These are phyloP conservation scores for Drosophila funebris DNA, from an alignment of 1,140 invertebrate species.

Conservation along the genomic window DNA sequence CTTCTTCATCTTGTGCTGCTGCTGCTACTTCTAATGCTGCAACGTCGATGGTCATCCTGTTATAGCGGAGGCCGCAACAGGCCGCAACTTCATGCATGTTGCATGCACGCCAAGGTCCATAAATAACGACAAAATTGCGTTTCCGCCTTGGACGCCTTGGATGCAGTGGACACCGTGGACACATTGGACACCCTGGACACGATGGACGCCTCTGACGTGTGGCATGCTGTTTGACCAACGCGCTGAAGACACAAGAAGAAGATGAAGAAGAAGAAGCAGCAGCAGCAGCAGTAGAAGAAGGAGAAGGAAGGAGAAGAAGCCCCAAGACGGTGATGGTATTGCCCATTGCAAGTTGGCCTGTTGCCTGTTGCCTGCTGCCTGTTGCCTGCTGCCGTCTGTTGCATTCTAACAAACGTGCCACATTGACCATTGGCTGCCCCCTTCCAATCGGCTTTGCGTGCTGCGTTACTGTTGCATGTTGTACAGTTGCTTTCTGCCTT, in stretches of 20 bases:
- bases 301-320: neutral
- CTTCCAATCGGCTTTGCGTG: no score
- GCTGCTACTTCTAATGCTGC: slow-evolving; percentile 48
- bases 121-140: slow-evolving; percentile 83
- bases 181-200: slow-evolving; percentile 12
- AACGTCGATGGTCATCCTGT: slow-evolving; percentile 70
- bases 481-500: slow-evolving; percentile 63
- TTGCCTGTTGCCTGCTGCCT: neutral
- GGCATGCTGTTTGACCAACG: slow-evolving; percentile 56
- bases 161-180: slow-evolving; percentile 26
- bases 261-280: neutral
- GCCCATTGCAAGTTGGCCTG: neutral
- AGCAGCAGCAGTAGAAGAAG: neutral
- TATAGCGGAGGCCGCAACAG: slow-evolving; percentile 58
- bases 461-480: slow-evolving; percentile 48
- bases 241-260: neutral
- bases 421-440: slow-evolving; percentile 23
- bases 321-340: slow-evolving; percentile 16
- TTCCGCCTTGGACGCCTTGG: slow-evolving; percentile 70
- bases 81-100: slow-evolving; percentile 54
- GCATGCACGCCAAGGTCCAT: slow-evolving; percentile 80
- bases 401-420: slow-evolving; percentile 34
- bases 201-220: slow-evolving; percentile 43
- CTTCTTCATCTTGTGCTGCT: no score
- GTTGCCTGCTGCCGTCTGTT: neutral